Conservation (phyloP, 2,113 vertebrate species). For the Myanophis thanlyinensis region DNA sequence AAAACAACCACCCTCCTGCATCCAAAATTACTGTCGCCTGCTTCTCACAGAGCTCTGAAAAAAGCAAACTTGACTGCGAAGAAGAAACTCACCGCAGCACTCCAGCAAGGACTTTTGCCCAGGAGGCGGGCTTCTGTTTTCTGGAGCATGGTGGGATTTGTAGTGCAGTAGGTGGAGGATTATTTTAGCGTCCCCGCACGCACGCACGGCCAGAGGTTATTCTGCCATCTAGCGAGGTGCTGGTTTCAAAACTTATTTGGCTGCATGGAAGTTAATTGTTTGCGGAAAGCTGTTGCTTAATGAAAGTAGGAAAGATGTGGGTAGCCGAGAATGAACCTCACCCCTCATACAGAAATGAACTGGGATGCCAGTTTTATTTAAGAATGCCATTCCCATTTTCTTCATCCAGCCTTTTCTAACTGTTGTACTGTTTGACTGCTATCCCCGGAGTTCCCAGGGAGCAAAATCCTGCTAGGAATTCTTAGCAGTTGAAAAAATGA, state of each 20-base stretch:
- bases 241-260: not conserved
- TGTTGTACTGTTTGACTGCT: not conserved
- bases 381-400: not conserved
- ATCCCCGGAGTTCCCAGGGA: not conserved
- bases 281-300: not conserved
- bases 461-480: not conserved
- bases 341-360: not conserved
- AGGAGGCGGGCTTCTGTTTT: slow-evolving; percentile 9
- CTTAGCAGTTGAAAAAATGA: not conserved
- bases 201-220: slow-evolving; percentile 8
- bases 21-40: not conserved
- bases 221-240: slow-evolving; percentile 64
- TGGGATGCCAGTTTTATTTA: not conserved
- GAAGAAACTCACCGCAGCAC: slow-evolving; percentile 14
- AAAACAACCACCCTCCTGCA: not conserved
- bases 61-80: not conserved
- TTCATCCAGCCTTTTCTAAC: not conserved
- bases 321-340: not conserved
- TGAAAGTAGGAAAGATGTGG: not conserved
- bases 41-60: not conserved
- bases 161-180: slow-evolving; percentile 18
- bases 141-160: slow-evolving; percentile 53
- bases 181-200: not conserved
- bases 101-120: slow-evolving; percentile 19
- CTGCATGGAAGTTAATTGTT: not conserved